A percentile compares a stretch with the other conserved stretches of the same genome.
Conservation (phyloP, 2,888 invertebrate genomes). For the Mechanitis messenoides region DNA sequence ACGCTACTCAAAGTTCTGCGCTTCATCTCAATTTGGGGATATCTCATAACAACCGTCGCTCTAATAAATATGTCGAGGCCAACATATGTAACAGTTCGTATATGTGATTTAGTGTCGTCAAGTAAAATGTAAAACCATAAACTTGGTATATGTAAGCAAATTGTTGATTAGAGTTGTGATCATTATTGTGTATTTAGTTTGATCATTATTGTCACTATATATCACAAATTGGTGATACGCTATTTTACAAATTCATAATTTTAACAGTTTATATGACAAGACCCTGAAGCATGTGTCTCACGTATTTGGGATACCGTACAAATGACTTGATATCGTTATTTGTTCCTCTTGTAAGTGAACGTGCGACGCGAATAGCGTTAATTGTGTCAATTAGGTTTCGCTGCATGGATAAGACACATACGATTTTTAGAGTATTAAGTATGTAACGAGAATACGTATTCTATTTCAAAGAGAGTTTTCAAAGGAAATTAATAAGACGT, state of each 20-base stretch:
- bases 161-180: too few species aligned
- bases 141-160: too few species aligned
- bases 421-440: not conserved
- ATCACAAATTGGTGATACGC: too few species aligned
- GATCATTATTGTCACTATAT: too few species aligned
- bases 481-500: too few species aligned
- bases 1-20: slow-evolving; percentile 34
- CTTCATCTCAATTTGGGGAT: slow-evolving; percentile 30
- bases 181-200: too few species aligned
- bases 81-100: too few species aligned
- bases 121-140: too few species aligned
- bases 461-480: too few species aligned
- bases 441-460: not conserved
- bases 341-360: slow-evolving; percentile 32
- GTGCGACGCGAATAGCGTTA: slow-evolving; percentile 10
- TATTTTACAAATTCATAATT: too few species aligned
- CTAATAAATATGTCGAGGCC: not conserved
- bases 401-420: not conserved
- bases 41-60: slow-evolving; percentile 20
- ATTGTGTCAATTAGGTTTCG: slow-evolving; percentile 11
- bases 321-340: slow-evolving; percentile 46
- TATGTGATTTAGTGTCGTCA: too few species aligned
- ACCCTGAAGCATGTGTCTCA: slow-evolving; percentile 28
- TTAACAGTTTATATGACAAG: not conserved
- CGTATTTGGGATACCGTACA: slow-evolving; percentile 41